phyloP scores from a whole-genome alignment of 2,888 invertebrate species.

The Emesis russula region DNA sequence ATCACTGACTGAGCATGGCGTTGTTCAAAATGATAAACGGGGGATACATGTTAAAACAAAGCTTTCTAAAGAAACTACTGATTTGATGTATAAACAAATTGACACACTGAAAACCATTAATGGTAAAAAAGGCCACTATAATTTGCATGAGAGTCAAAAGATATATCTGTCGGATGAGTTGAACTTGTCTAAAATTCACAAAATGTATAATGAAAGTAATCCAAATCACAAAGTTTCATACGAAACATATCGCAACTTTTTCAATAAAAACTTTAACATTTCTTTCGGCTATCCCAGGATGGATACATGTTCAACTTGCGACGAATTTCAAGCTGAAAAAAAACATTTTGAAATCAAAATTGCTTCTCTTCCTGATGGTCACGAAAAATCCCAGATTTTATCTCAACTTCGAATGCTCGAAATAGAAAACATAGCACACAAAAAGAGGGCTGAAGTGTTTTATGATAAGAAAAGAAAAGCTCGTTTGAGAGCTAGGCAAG shows the following conservation, averaged over 20 bases:
- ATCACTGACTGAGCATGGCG: slow-evolving; percentile 21
- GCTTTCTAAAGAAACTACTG: slow-evolving; percentile 25
- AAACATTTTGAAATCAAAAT: slow-evolving; percentile 64
- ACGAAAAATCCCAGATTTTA: slow-evolving; percentile 3
- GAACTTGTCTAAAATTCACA: slow-evolving; percentile 55
- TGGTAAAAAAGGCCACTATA: slow-evolving; percentile 31
- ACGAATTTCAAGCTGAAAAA: slow-evolving; percentile 62
- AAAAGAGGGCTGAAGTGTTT: slow-evolving; percentile 50
- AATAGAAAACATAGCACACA: slow-evolving; percentile 49
- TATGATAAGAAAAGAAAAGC: slow-evolving; percentile 56
- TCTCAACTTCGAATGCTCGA: not conserved
- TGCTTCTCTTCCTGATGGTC: slow-evolving; percentile 36
- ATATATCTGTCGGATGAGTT: slow-evolving; percentile 39
- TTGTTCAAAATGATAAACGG: slow-evolving; percentile 26
- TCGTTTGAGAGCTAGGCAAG: slow-evolving; percentile 53
- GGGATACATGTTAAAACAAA: slow-evolving; percentile 31
- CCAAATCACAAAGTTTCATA: too few species aligned
- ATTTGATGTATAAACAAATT: slow-evolving; percentile 23
- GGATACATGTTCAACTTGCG: slow-evolving; percentile 40
- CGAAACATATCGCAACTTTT: slow-evolving; percentile 46
- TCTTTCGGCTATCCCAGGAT: not conserved
- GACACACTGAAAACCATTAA: slow-evolving; percentile 5
- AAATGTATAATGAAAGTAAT: too few species aligned
- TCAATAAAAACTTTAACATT: slow-evolving; percentile 60
- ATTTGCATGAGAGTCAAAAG: slow-evolving; percentile 27